Evolutionary conservation across 2,113 vertebrate species (phyloP), one percentile per base, ranked within the genome.

Genomic region (Cathartes aura): DNA sequence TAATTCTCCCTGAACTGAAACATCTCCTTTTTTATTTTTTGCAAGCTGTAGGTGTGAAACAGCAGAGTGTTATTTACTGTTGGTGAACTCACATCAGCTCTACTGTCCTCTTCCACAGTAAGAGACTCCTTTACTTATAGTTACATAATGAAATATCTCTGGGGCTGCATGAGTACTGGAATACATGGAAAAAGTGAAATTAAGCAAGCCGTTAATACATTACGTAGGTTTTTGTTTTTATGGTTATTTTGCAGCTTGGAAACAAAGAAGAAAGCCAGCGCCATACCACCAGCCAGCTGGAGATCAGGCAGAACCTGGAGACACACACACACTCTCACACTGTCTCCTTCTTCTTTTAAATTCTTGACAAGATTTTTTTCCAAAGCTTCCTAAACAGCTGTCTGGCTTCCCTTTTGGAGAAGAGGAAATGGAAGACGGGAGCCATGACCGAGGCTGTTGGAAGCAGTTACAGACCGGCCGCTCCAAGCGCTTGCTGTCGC

Each of bases 401-500:
- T 15, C 83, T 97, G 82, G 53, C 53, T 62, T 92, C 36, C 38
- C 60, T 60, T 74, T 56, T 50, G 56, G 36, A 86, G 76, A 13
- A 26, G 55, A 74, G 80, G 74, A 63, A 75, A 76, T 75, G 73
- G n/a, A 72, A 85, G 68, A 48, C 2, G 13, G 74, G 82, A 93
- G 78, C 47, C 34, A 6, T 23, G 68, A 19, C 64, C 0, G 2
- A 55, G 63, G 72, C 64, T 14, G 6, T 66, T 1, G 0, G 79
- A 34, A 56, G 70, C 0, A 0, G 24, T 29, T 66, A 66, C 47
- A n/a, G 60, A 38, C 8, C 2, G 3, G 63, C 12, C 0, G 3
- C 24, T 52, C 43, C 36, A n/a, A 24, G 47, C 2, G 1, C 24
- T 70, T 59, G 45, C 71, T 0, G 2, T 55, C 4, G 0, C 72